phyloP scores from a whole-genome alignment of 2,113 vertebrate genomes.

The Tichodroma muraria region DNA sequence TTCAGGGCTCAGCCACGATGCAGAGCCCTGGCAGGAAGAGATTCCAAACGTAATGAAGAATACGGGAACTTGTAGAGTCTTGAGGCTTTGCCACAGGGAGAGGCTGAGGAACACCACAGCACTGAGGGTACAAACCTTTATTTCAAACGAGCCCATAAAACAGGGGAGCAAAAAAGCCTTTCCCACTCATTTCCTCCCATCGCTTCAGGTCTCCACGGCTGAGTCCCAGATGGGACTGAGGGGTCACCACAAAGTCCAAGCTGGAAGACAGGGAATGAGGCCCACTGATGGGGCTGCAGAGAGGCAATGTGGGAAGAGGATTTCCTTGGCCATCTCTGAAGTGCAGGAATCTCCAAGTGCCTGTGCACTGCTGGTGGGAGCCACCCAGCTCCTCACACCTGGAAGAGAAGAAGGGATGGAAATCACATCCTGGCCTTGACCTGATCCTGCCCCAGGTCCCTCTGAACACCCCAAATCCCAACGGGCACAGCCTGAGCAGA shows the following conservation, averaged over 20 bases:
- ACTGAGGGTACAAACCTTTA: background rate
- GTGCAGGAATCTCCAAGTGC: rapidly evolving
- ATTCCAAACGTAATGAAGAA: rapidly evolving
- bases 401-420: background rate
- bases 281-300: background rate
- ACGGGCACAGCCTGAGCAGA: background rate
- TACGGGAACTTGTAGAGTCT: rapidly evolving
- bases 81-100: background rate
- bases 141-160: background rate
- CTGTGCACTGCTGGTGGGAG: background rate
- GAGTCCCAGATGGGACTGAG: background rate
- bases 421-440: background rate
- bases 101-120: background rate
- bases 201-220: background rate
- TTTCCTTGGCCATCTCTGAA: background rate
- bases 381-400: background rate
- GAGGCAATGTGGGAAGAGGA: background rate
- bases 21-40: background rate
- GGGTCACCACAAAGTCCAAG: background rate
- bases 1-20: background rate
- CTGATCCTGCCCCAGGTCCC: background rate
- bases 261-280: background rate
- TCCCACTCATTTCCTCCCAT: background rate
- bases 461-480: rapidly evolving
- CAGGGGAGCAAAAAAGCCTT: background rate